phyloP scores from a whole-genome alignment of 1,140 invertebrate species.

The Zaprionus vittiger region DNA sequence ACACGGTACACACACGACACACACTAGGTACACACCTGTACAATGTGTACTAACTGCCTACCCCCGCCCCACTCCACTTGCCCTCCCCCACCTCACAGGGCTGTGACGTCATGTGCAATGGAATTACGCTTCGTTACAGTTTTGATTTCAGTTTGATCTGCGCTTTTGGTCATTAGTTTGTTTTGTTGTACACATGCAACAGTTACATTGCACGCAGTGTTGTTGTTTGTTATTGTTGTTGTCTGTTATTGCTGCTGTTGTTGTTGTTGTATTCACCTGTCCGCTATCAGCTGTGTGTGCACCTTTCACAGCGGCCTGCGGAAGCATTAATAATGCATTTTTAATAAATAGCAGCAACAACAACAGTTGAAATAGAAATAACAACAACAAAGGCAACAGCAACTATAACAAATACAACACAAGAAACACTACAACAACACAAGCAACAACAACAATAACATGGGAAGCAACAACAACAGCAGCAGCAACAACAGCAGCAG shows the following conservation, averaged over 20 bases:
- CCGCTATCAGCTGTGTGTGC: slow-evolving; percentile 27
- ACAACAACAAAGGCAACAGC: slow-evolving; percentile 10
- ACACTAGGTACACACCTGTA: background rate
- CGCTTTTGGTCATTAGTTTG: slow-evolving; percentile 67
- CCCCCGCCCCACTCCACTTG: background rate
- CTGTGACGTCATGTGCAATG: slow-evolving; percentile 66
- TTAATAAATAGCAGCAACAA: slow-evolving; percentile 58
- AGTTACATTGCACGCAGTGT: slow-evolving; percentile 39
- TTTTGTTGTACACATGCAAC: slow-evolving; percentile 58
- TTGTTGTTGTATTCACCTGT: slow-evolving; percentile 38
- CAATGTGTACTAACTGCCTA: slow-evolving; percentile 4
- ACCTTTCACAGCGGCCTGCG: slow-evolving; percentile 49
- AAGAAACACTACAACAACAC: background rate
- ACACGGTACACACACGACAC: background rate
- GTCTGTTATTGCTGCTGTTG: slow-evolving; percentile 33
- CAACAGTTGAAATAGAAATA: slow-evolving; percentile 29
- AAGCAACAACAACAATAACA: background rate
- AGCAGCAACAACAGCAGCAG: slow-evolving; percentile 10
- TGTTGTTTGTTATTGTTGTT: slow-evolving; percentile 2
- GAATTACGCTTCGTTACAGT: slow-evolving; percentile 69
- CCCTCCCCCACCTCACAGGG: no score
- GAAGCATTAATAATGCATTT: slow-evolving; percentile 78
- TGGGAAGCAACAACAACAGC: background rate
- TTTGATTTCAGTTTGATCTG: slow-evolving; percentile 63
- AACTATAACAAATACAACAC: background rate